Evolutionary conservation across 2,888 invertebrate genomes (phyloP).

Genomic region (Craniophora ligustri): DNA sequence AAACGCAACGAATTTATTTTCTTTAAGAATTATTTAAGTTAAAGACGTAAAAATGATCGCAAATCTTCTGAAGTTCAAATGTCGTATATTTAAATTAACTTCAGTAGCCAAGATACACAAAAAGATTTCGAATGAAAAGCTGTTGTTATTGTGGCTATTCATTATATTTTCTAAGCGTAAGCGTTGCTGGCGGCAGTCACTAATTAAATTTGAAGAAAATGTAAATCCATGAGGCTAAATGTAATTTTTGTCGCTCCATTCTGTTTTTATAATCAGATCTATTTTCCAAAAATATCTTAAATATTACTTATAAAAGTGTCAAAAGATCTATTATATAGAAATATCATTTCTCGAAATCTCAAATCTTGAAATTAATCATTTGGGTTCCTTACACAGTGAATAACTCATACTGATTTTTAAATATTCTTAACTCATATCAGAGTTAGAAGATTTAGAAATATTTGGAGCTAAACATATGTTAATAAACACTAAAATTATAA

Average conservation of each 20-base stretch:
- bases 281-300: no score
- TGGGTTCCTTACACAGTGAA: no score
- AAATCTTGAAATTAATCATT: no score
- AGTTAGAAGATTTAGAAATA: no score
- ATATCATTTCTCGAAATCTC: no score
- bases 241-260: conserved; percentile 14
- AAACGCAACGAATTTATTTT: conserved; percentile 3
- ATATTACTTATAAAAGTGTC: no score
- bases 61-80: conserved; percentile 3
- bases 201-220: conserved; percentile 6
- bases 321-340: no score
- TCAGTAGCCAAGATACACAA: conserved; percentile 13
- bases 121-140: conserved; percentile 19
- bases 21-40: background rate
- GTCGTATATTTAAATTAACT: background rate
- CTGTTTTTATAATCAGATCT: no score
- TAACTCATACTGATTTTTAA: no score
- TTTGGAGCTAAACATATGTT: no score
- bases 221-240: conserved; percentile 1
- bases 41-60: background rate
- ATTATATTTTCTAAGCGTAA: conserved; percentile 22
- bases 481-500: no score
- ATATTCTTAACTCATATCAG: no score
- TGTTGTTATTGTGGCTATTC: conserved; percentile 2
- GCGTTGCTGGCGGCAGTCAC: conserved; percentile 18